These are phyloP conservation scores for Platanista minor DNA, from an alignment of 2,113 vertebrate species.

Conservation along the genomic window DNA sequence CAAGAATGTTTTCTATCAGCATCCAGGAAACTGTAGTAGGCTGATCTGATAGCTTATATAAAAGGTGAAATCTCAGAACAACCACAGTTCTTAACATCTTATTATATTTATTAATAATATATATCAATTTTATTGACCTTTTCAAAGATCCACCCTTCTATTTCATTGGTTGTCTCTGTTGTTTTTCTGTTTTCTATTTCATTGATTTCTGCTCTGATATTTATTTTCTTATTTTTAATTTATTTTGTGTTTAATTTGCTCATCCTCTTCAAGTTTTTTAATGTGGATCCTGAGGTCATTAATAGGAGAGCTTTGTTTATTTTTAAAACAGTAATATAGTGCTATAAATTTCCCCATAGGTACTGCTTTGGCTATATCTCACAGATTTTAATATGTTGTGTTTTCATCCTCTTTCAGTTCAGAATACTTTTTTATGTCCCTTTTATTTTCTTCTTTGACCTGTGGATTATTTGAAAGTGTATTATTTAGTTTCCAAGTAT, in stretches of 20 bases:
- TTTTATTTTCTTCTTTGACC: background rate
- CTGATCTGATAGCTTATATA: background rate
- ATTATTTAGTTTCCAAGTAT: conserved; percentile 4
- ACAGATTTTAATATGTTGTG: background rate
- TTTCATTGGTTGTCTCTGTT: background rate
- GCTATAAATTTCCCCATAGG: background rate
- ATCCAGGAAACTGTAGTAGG: background rate
- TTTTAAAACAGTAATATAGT: background rate
- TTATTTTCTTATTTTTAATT: background rate
- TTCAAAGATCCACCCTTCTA: background rate
- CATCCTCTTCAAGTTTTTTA: background rate
- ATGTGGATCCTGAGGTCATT: background rate
- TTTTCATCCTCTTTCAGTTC: background rate
- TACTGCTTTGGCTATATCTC: background rate
- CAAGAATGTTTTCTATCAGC: background rate
- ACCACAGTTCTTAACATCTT: background rate
- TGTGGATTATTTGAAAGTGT: background rate
- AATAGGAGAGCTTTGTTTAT: background rate
- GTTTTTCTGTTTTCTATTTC: background rate
- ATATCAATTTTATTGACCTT: background rate
- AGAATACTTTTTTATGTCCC: background rate
- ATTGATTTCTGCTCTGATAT: background rate
- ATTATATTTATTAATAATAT: background rate
- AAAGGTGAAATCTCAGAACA: background rate
- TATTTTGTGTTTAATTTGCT: background rate